These are phyloP conservation scores for Chascanopsetta lugubris DNA, from an alignment of 2,113 vertebrate genomes.

Conservation along the genomic window DNA sequence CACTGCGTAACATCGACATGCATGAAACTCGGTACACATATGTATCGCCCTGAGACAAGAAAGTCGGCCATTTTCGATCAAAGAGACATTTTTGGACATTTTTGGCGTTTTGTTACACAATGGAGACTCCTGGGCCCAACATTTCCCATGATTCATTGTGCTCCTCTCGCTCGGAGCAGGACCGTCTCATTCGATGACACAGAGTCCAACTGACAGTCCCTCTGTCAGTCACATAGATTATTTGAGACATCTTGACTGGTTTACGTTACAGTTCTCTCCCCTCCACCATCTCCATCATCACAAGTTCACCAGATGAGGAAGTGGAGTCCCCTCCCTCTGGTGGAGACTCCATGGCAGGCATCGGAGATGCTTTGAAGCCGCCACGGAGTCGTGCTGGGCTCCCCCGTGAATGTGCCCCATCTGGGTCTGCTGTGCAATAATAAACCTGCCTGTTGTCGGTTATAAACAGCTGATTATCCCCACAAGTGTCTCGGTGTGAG, in stretches of 20 bases:
- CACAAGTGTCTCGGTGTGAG: conserved; percentile 18
- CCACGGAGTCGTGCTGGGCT: not conserved
- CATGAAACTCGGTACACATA: too few relatives aligned
- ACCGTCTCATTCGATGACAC: too few relatives aligned
- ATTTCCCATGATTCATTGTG: too few relatives aligned
- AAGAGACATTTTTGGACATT: too few relatives aligned
- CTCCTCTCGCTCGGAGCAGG: too few relatives aligned
- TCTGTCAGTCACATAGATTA: not conserved
- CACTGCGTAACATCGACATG: too few relatives aligned
- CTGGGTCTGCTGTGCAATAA: conserved; percentile 11
- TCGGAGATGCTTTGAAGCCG: not conserved
- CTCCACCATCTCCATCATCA: not conserved
- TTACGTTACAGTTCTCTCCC: not conserved
- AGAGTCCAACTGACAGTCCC: too few relatives aligned
- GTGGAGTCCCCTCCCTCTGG: not conserved
- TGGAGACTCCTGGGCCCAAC: too few relatives aligned
- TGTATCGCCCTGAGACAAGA: too few relatives aligned
- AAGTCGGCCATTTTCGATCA: too few relatives aligned
- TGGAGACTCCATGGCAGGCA: not conserved
- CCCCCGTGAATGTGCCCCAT: conserved; percentile 6
- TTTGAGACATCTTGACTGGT: not conserved
- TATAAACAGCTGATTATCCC: conserved; percentile 39
- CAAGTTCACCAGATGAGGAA: not conserved
- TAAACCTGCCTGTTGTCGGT: conserved; percentile 7
- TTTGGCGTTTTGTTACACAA: too few relatives aligned